Percentiles rank a stretch among this genome's conserved stretches.
Evolutionary conservation across 2,797 vertebrate species (phyloP).

Genomic region (Phylloscopus collybita): DNA sequence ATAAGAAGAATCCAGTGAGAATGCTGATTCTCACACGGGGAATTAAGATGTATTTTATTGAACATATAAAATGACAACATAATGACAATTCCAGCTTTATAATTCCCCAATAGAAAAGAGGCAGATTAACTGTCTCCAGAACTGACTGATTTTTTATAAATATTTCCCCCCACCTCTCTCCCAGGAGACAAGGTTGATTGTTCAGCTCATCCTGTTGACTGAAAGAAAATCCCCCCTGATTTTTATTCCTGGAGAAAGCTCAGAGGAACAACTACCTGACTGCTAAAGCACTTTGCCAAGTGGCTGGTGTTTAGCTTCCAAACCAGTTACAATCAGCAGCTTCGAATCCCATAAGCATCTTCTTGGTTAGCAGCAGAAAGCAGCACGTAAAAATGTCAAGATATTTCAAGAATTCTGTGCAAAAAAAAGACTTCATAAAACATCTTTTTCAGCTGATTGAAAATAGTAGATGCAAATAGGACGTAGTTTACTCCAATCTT

Average conservation of each 20-base stretch:
- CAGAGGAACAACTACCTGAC: not conserved
- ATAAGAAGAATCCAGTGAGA: not conserved
- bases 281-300: not conserved
- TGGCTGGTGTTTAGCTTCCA: not conserved
- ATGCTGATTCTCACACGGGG: not conserved
- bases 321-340: not conserved
- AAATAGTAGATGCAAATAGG: not conserved
- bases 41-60: slow-evolving; percentile 30
- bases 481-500: not conserved
- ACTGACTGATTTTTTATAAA: not conserved
- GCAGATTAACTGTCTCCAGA: not conserved
- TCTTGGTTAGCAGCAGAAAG: not conserved
- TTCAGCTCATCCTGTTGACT: not conserved
- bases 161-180: not conserved
- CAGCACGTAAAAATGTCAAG: not conserved
- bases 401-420: not conserved
- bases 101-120: not conserved
- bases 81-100: slow-evolving; percentile 46
- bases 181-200: not conserved
- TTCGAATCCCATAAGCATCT: not conserved
- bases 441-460: not conserved
- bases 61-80: slow-evolving; percentile 27
- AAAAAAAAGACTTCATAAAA: not conserved
- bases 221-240: slow-evolving; percentile 9
- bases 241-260: slow-evolving; percentile 24